Conservation (phyloP, 92 coral and sea anemone species). For the Blastomussa wellsi region DNA sequence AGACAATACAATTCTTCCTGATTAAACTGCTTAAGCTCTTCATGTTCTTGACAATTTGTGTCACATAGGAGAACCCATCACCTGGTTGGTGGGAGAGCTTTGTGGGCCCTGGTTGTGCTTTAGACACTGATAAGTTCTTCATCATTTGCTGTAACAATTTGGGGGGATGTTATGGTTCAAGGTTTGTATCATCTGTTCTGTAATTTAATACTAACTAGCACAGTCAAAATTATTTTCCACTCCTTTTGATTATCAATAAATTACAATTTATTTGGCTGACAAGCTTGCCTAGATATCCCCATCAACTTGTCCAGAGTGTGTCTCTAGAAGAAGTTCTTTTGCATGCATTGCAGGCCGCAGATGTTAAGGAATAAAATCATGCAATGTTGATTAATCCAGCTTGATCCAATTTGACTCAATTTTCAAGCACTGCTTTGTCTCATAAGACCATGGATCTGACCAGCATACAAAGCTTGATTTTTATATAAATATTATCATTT, state of each 20-base stretch:
- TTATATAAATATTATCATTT: too few species aligned
- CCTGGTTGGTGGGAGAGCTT: constrained; percentile 99
- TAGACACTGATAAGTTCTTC: constrained; percentile 88
- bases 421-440: too few species aligned
- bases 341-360: background rate
- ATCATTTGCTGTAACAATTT: constrained; percentile 81
- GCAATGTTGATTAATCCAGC: too few species aligned
- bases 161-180: constrained; percentile 98
- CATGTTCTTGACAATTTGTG: background rate
- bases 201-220: background rate
- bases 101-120: constrained; percentile 92
- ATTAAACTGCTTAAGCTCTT: background rate
- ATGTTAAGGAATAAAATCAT: background rate
- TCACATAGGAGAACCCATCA: constrained; percentile 73
- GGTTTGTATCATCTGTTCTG: constrained; percentile 45
- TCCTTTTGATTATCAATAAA: background rate
- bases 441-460: background rate
- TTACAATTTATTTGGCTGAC: background rate
- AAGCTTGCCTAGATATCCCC: too few species aligned
- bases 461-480: too few species aligned
- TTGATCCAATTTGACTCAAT: too few species aligned
- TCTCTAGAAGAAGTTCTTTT: too few species aligned
- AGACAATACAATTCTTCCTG: too few species aligned
- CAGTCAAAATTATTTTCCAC: background rate
- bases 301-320: background rate